Conservation (phyloP, 2,888 invertebrate species). For the Cylindroiulus punctatus region DNA sequence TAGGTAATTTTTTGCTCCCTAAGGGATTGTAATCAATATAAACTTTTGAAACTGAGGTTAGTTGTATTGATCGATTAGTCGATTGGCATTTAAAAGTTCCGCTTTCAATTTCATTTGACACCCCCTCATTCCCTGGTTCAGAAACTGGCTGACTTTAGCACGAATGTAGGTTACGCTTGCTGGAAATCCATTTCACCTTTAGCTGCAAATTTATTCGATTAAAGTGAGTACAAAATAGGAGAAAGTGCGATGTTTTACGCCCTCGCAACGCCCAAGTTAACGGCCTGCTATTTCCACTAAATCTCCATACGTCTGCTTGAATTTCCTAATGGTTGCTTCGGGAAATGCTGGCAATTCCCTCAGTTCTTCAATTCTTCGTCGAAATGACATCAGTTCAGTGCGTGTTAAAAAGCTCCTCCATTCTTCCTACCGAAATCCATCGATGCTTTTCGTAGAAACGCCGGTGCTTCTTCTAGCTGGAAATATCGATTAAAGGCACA, state of each 20-base stretch:
- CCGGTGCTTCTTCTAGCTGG: not conserved
- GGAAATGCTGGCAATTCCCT: slow-evolving; percentile 29
- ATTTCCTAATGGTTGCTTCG: slow-evolving; percentile 41
- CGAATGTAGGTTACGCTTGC: slow-evolving; percentile 17
- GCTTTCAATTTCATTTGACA: not conserved
- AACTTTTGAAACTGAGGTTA: slow-evolving; percentile 10
- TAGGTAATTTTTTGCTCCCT: not conserved
- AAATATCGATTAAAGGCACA: slow-evolving; percentile 19
- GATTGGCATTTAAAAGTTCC: slow-evolving; percentile 24
- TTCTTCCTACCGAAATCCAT: not conserved
- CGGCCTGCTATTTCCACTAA: slow-evolving; percentile 35
- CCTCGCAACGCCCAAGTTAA: slow-evolving; percentile 44
- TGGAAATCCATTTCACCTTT: slow-evolving; percentile 45
- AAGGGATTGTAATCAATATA: not conserved
- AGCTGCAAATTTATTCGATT: slow-evolving; percentile 44
- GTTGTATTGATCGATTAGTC: slow-evolving; percentile 21
- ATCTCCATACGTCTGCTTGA: slow-evolving; percentile 45
- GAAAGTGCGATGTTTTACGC: slow-evolving; percentile 31
- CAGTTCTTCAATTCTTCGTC: not conserved
- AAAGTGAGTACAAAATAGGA: slow-evolving; percentile 28
- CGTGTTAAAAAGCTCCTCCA: not conserved
- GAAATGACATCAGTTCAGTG: slow-evolving; percentile 26
- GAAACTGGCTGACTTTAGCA: not conserved
- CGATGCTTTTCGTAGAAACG: slow-evolving; percentile 20
- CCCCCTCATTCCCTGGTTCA: not conserved